A percentile compares a stretch with the other conserved stretches of the same genome.
Evolutionary conservation across 1,140 invertebrate species (phyloP).

Genomic region (Aphis craccivora): DNA sequence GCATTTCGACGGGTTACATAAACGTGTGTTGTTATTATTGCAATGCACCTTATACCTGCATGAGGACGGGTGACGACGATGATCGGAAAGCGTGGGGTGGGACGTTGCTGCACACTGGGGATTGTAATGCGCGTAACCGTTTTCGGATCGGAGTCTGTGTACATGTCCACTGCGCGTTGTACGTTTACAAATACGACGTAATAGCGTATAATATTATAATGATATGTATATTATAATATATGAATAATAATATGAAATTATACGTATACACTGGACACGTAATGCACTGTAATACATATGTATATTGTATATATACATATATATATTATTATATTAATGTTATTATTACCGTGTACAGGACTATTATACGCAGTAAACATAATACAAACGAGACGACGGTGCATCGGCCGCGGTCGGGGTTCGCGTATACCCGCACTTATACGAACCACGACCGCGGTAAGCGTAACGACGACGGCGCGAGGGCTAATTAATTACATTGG

Average conservation of each 20-base stretch:
- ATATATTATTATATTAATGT: too few species aligned
- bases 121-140: slow-evolving; percentile 11
- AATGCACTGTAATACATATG: neutral
- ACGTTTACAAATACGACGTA: neutral
- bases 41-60: neutral
- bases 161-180: neutral
- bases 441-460: neutral
- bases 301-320: too few species aligned
- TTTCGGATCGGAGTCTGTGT: neutral
- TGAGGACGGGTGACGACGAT: neutral
- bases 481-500: neutral
- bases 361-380: neutral
- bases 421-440: neutral
- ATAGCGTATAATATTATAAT: neutral
- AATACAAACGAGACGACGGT: neutral
- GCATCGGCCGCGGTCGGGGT: neutral
- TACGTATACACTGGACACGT: neutral
- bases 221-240: neutral
- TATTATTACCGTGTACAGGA: neutral
- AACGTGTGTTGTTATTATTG: neutral
- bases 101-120: neutral
- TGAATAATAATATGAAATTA: neutral
- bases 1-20: neutral
- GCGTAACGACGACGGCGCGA: neutral
- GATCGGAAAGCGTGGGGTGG: neutral